A percentile compares a stretch with the other conserved stretches of the same genome.
Conservation (phyloP, 2,797 vertebrate species). For the Champsocephalus gunnari region DNA sequence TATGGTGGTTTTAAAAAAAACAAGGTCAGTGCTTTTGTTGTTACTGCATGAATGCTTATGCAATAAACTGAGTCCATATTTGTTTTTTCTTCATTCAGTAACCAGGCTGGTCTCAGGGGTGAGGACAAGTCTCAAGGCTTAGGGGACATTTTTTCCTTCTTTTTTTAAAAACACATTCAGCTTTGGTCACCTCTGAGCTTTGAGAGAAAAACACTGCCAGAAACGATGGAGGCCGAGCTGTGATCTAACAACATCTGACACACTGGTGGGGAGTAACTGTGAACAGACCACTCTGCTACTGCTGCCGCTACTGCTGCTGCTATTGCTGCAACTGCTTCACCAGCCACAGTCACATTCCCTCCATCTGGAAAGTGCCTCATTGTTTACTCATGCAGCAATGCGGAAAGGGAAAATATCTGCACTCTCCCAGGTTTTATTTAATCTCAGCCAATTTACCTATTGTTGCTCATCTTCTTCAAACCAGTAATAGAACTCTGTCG, state of each 20-base stretch:
- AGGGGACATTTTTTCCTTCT: constrained; percentile 45
- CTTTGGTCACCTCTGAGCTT: constrained; percentile 67
- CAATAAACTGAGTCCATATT: constrained; percentile 63
- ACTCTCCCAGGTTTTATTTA: constrained; percentile 67
- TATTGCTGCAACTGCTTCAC: constrained; percentile 46
- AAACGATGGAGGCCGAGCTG: constrained; percentile 62
- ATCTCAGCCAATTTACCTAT: constrained; percentile 58
- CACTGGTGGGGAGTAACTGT: constrained; percentile 64
- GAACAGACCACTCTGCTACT: constrained; percentile 55
- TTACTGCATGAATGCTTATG: constrained; percentile 56
- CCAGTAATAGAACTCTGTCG: constrained; percentile 61
- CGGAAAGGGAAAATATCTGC: constrained; percentile 64
- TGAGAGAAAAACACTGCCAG: constrained; percentile 73
- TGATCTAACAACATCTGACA: constrained; percentile 77
- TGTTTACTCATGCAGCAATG: constrained; percentile 74
- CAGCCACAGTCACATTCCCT: constrained; percentile 29
- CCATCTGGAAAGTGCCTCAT: constrained; percentile 60
- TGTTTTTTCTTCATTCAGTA: constrained; percentile 45
- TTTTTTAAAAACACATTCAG: constrained; percentile 25
- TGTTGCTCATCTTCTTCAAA: constrained; percentile 65
- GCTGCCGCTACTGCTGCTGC: constrained; percentile 23
- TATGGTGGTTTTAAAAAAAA: constrained; percentile 43
- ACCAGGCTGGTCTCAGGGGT: constrained; percentile 40
- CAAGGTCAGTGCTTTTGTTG: constrained; percentile 53
- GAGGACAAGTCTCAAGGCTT: constrained; percentile 36